Conservation (phyloP, 1,140 invertebrate genomes). For the Pseudomyrmex gracilis region DNA sequence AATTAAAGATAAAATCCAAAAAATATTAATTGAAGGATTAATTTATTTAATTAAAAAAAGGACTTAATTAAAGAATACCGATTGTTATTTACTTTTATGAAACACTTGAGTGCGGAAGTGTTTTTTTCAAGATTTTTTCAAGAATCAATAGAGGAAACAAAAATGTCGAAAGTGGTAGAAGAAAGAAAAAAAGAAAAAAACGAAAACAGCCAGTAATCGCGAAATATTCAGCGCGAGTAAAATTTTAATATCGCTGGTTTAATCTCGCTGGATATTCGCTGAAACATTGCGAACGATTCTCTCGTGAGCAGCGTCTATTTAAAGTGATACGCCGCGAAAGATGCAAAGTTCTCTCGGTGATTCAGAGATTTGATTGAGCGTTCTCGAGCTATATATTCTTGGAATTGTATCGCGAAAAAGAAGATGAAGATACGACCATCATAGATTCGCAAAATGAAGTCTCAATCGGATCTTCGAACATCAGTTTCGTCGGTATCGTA, state of each 20-base stretch:
- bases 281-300: background rate
- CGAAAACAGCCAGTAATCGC: background rate
- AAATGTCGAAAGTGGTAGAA: background rate
- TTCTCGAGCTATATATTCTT: background rate
- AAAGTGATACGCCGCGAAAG: conserved; percentile 24
- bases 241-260: conserved; percentile 67
- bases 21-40: too few species aligned
- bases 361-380: conserved; percentile 13
- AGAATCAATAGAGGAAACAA: too few species aligned
- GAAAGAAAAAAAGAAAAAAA: background rate
- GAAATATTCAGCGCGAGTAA: conserved; percentile 58
- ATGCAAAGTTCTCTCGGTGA: conserved; percentile 2
- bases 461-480: background rate
- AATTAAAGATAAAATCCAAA: too few species aligned
- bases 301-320: conserved; percentile 5
- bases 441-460: too few species aligned
- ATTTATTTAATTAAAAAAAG: too few species aligned
- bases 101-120: too few species aligned
- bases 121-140: too few species aligned
- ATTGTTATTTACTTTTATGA: too few species aligned
- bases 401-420: background rate
- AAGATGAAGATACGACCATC: conserved; percentile 9
- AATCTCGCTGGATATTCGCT: conserved; percentile 28
- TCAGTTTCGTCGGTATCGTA: background rate
- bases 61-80: too few species aligned